These are phyloP conservation scores for Phymanthus crucifer DNA, from an alignment of 92 coral and sea anemone species.

Conservation along the genomic window DNA sequence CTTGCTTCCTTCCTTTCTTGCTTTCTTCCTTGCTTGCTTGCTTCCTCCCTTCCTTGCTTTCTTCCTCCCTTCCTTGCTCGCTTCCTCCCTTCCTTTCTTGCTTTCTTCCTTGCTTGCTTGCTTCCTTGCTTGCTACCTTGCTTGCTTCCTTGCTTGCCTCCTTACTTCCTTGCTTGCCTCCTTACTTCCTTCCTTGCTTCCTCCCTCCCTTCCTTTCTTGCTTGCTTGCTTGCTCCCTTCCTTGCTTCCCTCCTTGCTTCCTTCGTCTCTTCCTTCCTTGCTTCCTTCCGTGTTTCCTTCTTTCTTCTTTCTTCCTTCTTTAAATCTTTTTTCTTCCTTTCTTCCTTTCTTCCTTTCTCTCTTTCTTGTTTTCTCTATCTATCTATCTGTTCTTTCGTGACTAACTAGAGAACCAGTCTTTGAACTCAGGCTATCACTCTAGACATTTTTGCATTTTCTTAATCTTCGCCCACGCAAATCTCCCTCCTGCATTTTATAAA, in stretches of 20 bases:
- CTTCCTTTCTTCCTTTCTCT: neutral
- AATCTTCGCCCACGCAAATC: no score
- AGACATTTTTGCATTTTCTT: no score
- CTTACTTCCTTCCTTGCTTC: neutral
- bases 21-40: neutral
- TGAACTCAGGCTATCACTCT: no score
- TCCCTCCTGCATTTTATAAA: neutral
- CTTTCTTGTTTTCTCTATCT: neutral
- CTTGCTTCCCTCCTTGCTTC: neutral
- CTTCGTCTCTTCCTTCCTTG: neutral
- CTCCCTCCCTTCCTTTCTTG: neutral
- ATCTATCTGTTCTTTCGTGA: neutral
- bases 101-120: neutral
- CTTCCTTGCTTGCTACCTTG: constrained; percentile 18
- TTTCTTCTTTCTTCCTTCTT: neutral
- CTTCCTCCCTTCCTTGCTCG: neutral
- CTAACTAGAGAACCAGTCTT: no score
- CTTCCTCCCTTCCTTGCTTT: neutral
- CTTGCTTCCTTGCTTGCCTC: no score
- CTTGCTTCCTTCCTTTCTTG: neutral
- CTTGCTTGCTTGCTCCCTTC: neutral
- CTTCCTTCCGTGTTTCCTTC: neutral
- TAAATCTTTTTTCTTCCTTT: neutral
- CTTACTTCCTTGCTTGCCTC: neutral
- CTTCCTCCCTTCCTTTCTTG: neutral